These are phyloP conservation scores for Coenonympha arcania DNA, from an alignment of 2,888 invertebrate species.

Conservation along the genomic window DNA sequence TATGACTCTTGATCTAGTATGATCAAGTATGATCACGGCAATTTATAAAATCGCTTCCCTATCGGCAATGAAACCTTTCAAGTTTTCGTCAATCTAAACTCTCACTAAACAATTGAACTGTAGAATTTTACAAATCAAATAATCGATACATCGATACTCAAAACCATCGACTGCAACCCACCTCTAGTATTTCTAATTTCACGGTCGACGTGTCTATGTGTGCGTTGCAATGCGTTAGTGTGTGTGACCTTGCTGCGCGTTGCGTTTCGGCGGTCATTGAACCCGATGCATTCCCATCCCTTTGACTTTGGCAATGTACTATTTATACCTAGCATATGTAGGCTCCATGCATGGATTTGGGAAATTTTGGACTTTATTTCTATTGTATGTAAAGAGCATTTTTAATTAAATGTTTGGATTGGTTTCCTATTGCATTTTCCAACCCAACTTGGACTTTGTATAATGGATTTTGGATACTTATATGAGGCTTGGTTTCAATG, in stretches of 20 bases:
- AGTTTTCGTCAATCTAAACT: too few relatives aligned
- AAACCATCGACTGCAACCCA: conserved; percentile 27
- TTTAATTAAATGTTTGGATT: background rate
- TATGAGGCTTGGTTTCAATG: too few relatives aligned
- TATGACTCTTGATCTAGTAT: too few relatives aligned
- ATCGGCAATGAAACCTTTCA: too few relatives aligned
- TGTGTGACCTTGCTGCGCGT: conserved; percentile 67
- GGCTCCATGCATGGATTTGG: background rate
- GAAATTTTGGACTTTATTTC: background rate
- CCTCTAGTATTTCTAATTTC: conserved; percentile 70
- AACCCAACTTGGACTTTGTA: background rate
- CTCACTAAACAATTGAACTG: too few relatives aligned
- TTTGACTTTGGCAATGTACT: conserved; percentile 52
- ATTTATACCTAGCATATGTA: conserved; percentile 29
- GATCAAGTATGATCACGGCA: too few relatives aligned
- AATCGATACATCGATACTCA: conserved; percentile 10
- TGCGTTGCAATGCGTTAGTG: conserved; percentile 43
- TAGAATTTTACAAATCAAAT: too few relatives aligned
- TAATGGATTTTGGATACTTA: background rate
- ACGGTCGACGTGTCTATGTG: conserved; percentile 58
- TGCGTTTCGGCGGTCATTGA: conserved; percentile 70
- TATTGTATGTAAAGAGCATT: background rate
- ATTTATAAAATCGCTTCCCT: too few relatives aligned
- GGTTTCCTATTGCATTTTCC: background rate
- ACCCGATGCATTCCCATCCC: conserved; percentile 64